Evolutionary conservation across 2,797 vertebrate genomes (phyloP).

Genomic region (Botia almorhae): DNA sequence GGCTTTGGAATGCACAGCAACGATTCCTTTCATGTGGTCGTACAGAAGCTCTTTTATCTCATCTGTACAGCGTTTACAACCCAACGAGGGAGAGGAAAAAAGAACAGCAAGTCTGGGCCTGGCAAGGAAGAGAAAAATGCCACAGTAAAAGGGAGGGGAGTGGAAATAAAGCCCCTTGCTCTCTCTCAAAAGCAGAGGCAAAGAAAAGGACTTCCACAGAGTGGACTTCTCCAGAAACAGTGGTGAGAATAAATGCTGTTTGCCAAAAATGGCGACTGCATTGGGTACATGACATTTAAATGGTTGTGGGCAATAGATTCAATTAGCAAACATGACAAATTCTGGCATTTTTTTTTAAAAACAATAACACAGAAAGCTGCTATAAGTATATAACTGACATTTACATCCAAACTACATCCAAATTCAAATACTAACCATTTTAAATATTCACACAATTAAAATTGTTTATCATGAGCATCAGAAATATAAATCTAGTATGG

Average conservation of each 20-base stretch:
- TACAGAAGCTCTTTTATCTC: constrained; percentile 77
- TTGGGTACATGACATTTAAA: constrained; percentile 28
- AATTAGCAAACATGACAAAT: neutral
- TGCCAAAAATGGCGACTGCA: constrained; percentile 8
- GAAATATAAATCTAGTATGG: too few species aligned
- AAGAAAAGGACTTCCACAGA: constrained; percentile 25
- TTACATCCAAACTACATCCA: too few species aligned
- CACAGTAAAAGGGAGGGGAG: constrained; percentile 25
- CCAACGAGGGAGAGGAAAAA: constrained; percentile 64
- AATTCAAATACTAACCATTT: too few species aligned
- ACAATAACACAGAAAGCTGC: too few species aligned
- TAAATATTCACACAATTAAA: too few species aligned
- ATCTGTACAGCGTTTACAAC: constrained; percentile 72
- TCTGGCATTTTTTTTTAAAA: too few species aligned
- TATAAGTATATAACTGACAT: too few species aligned
- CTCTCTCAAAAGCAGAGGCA: constrained; percentile 28
- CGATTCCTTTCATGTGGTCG: constrained; percentile 78
- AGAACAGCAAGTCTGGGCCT: constrained; percentile 69
- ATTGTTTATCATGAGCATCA: too few species aligned
- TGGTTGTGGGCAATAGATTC: neutral
- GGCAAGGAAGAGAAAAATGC: constrained; percentile 20
- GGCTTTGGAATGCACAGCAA: constrained; percentile 51
- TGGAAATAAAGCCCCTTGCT: constrained; percentile 21
- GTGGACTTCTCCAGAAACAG: constrained; percentile 24
- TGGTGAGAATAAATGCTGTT: constrained; percentile 8